Conservation (phyloP, 1,140 invertebrate species). For the Drosophila novamexicana region DNA sequence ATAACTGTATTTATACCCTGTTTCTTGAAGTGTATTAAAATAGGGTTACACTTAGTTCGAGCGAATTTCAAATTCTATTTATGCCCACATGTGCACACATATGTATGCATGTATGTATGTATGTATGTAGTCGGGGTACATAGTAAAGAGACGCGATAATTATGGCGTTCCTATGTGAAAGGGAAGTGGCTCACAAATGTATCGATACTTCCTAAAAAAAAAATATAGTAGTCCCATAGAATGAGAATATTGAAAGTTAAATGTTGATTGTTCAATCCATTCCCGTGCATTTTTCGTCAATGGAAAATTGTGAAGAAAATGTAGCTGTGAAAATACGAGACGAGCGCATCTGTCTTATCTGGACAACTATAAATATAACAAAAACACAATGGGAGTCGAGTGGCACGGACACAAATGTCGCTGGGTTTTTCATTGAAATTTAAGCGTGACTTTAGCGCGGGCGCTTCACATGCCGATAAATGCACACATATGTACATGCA, state of each 20-base stretch:
- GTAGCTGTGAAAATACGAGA: conserved; percentile 7
- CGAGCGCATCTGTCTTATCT: conserved; percentile 35
- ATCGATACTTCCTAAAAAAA: background rate
- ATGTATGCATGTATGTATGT: no score
- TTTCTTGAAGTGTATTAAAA: background rate
- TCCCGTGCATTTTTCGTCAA: conserved; percentile 44
- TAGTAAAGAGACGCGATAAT: no score
- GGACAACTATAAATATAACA: conserved; percentile 34
- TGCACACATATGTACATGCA: conserved; percentile 8
- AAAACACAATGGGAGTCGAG: conserved; percentile 40
- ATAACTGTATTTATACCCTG: conserved; percentile 46
- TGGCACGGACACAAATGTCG: conserved; percentile 33
- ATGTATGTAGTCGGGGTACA: no score
- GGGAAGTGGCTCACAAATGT: background rate
- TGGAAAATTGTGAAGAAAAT: conserved; percentile 67
- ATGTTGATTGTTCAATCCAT: conserved; percentile 16
- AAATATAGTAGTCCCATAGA: background rate
- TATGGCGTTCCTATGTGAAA: background rate
- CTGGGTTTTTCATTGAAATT: conserved; percentile 62
- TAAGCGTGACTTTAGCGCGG: conserved; percentile 70
- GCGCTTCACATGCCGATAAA: conserved; percentile 45
- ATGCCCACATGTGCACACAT: no score
- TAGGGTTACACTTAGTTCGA: background rate
- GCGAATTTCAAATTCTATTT: no score
- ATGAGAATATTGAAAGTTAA: conserved; percentile 23